Evolutionary conservation across 2,113 vertebrate species (phyloP).

Genomic region (Colius striatus): DNA sequence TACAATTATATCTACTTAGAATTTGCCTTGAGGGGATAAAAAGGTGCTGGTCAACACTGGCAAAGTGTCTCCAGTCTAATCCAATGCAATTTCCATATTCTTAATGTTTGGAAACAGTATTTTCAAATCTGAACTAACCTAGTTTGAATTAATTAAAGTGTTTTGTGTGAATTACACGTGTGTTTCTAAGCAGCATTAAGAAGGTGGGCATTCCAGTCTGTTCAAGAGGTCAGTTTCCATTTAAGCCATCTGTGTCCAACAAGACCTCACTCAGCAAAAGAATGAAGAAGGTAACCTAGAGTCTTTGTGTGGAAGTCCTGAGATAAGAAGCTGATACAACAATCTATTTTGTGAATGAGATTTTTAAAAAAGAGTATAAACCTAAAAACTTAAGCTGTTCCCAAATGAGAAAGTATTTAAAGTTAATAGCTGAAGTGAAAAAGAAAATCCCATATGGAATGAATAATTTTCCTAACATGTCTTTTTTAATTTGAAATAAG

Average conservation of each 20-base stretch:
- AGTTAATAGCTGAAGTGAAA: conserved; percentile 47
- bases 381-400: conserved; percentile 5
- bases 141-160: neutral
- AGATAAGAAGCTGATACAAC: neutral
- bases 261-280: neutral
- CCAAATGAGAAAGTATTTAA: conserved; percentile 50
- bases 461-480: conserved; percentile 65
- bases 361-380: neutral
- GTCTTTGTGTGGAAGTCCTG: neutral
- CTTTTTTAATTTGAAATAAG: conserved; percentile 74
- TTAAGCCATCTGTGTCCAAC: neutral
- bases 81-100: neutral
- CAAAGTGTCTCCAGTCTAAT: neutral
- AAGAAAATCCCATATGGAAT: conserved; percentile 63
- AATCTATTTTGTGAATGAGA: neutral
- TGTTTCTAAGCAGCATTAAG: neutral
- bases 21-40: neutral
- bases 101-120: neutral
- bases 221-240: neutral
- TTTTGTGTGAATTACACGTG: neutral
- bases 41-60: neutral
- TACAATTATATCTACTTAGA: neutral
- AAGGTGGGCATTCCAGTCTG: neutral
- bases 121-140: neutral
- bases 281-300: neutral